Evolutionary conservation across 2,888 invertebrate genomes (phyloP).

Genomic region (Tetheella fluctuosa): DNA sequence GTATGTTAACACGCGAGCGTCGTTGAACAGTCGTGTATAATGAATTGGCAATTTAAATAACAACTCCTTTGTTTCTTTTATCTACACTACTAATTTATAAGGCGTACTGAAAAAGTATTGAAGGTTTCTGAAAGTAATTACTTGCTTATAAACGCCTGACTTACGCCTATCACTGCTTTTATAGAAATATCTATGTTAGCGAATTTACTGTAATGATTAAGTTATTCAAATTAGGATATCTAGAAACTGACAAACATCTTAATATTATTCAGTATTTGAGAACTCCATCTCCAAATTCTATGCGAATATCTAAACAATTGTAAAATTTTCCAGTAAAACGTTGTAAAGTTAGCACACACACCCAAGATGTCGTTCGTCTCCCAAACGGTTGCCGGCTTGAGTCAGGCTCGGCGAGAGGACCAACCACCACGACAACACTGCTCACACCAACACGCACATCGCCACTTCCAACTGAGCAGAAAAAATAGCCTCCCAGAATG

Average conservation of each 20-base stretch:
- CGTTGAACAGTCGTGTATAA: slow-evolving; percentile 14
- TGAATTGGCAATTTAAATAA: slow-evolving; percentile 22
- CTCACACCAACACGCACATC: slow-evolving; percentile 77
- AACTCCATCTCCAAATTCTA: not conserved
- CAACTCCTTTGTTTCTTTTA: not conserved
- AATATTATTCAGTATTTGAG: not conserved
- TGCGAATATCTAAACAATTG: slow-evolving; percentile 1
- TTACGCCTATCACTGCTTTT: not conserved
- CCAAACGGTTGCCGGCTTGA: slow-evolving; percentile 82
- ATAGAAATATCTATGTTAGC: too few relatives aligned
- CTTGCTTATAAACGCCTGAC: not conserved
- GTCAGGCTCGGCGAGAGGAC: slow-evolving; percentile 73
- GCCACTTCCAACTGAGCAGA: slow-evolving; percentile 67
- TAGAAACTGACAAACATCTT: not conserved
- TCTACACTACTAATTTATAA: not conserved
- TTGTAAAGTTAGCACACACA: slow-evolving; percentile 22
- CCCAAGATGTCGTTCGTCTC: slow-evolving; percentile 82
- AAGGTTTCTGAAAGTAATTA: not conserved
- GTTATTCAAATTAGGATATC: not conserved
- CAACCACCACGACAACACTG: slow-evolving; percentile 76
- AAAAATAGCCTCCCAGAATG: slow-evolving; percentile 81
- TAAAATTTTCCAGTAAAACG: not conserved
- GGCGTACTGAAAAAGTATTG: not conserved
- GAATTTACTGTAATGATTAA: too few relatives aligned
- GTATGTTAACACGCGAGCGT: slow-evolving; percentile 27